Evolutionary conservation across 1,140 invertebrate genomes (phyloP).

Genomic region (Telenomus remus): DNA sequence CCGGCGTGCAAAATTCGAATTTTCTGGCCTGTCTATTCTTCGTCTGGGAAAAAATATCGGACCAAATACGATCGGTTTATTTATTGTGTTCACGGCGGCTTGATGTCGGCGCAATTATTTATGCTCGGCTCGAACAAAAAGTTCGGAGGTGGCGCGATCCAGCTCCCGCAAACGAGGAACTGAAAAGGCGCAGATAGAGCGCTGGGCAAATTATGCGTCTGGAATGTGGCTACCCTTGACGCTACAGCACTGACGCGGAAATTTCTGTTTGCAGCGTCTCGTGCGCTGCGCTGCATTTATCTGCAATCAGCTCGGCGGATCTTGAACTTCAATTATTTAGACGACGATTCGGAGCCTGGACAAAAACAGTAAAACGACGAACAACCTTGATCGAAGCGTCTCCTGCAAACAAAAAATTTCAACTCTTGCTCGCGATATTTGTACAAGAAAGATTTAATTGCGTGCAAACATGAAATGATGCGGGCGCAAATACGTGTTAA

Average conservation of each 20-base stretch:
- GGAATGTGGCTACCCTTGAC: constrained; percentile 58
- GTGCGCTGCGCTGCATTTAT: neutral
- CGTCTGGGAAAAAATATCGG: too few species aligned
- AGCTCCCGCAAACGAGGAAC: constrained; percentile 31
- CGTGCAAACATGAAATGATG: too few species aligned
- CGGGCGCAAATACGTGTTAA: too few species aligned
- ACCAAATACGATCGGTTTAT: too few species aligned
- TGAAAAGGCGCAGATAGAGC: constrained; percentile 17
- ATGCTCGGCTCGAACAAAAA: constrained; percentile 26
- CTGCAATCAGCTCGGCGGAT: neutral
- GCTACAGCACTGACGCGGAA: constrained; percentile 32
- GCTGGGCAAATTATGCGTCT: constrained; percentile 30
- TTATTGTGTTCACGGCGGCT: neutral
- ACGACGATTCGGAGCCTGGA: neutral
- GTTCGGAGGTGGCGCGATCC: constrained; percentile 36
- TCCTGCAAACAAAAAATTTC: neutral
- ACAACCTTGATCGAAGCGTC: neutral
- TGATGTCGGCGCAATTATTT: constrained; percentile 12
- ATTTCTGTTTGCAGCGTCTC: constrained; percentile 17
- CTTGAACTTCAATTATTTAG: constrained; percentile 3
- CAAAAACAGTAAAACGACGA: neutral
- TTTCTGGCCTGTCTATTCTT: too few species aligned
- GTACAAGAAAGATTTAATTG: too few species aligned
- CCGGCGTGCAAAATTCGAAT: too few species aligned
- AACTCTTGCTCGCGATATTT: too few species aligned